Conservation (phyloP, 2,113 vertebrate species). For the Hippolais icterina region DNA sequence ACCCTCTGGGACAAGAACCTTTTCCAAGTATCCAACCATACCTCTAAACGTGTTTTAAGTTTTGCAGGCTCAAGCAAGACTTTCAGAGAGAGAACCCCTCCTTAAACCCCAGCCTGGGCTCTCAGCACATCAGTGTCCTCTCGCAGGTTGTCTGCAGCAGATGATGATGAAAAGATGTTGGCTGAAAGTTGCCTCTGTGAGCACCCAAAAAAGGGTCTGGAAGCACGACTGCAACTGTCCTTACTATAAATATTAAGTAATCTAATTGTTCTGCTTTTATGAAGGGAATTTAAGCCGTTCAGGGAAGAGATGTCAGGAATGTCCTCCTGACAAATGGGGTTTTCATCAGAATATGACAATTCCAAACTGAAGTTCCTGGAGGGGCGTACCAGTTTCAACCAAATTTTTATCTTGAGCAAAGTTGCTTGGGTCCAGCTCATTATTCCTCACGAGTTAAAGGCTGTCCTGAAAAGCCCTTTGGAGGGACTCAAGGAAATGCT, state of each 20-base stretch:
- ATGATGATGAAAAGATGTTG: background rate
- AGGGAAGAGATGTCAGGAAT: background rate
- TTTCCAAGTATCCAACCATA: background rate
- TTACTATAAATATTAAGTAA: background rate
- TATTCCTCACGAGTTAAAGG: background rate
- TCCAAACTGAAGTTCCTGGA: background rate
- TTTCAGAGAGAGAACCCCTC: background rate
- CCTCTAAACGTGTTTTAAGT: background rate
- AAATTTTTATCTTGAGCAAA: background rate
- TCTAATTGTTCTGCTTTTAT: background rate
- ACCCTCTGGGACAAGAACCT: background rate
- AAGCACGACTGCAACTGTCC: background rate
- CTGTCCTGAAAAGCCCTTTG: constrained; percentile 3
- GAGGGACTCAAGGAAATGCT: background rate
- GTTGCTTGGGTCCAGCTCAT: background rate
- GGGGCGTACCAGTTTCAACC: background rate
- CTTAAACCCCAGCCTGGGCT: background rate
- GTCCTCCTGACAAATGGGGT: background rate
- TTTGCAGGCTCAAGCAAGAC: background rate
- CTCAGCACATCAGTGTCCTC: background rate
- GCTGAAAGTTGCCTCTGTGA: background rate
- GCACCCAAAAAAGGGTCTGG: background rate
- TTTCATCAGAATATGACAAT: background rate
- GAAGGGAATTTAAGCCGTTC: background rate
- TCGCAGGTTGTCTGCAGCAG: background rate